Conservation (phyloP, 2,113 vertebrate genomes). For the Chlamydotis undulata region DNA sequence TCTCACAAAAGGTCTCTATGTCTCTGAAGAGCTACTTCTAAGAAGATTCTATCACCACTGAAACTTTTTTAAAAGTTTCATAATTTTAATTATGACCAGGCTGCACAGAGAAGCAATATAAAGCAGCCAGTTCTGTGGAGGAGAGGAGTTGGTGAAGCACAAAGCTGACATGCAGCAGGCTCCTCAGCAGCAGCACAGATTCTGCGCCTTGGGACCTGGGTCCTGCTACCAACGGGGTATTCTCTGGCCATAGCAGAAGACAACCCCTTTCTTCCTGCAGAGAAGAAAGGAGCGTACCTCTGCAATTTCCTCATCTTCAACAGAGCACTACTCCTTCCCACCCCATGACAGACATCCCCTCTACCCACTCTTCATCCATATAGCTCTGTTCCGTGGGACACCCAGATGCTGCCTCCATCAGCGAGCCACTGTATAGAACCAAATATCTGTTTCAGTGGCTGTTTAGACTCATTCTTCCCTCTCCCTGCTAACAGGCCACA, state of each 20-base stretch:
- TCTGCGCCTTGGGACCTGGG: neutral
- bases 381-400: neutral
- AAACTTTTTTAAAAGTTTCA: fast-evolving
- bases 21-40: neutral
- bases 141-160: neutral
- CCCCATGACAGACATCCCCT: neutral
- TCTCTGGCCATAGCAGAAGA: neutral
- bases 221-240: fast-evolving
- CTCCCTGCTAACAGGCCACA: neutral
- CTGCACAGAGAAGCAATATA: neutral
- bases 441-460: neutral
- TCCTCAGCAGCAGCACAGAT: neutral
- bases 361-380: neutral
- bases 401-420: neutral
- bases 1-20: neutral
- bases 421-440: neutral
- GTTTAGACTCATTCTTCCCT: neutral
- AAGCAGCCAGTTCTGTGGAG: neutral
- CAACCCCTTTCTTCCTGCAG: neutral
- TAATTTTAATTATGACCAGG: neutral
- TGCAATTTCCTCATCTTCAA: neutral
- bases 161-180: neutral
- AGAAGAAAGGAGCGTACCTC: neutral
- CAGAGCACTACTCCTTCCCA: neutral
- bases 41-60: neutral